phyloP scores from a whole-genome alignment of 2,888 invertebrate species.

The Drosophila falleni region DNA sequence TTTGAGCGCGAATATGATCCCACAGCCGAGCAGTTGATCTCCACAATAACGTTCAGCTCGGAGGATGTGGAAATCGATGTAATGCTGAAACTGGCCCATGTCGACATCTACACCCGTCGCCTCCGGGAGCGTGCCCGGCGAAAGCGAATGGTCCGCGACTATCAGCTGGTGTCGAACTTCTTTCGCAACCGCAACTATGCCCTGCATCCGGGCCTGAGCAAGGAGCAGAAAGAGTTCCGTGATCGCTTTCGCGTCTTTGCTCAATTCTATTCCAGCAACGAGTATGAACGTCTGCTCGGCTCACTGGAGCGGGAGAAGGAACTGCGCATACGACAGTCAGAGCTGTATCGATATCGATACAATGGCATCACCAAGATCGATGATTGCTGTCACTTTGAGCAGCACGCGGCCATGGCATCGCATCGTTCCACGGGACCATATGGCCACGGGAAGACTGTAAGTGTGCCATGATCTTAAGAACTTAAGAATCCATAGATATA shows the following conservation, averaged over 20 bases:
- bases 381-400: conserved; percentile 95
- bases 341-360: conserved; percentile 93
- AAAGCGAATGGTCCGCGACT: conserved; percentile 95
- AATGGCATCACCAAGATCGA: conserved; percentile 93
- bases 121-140: conserved; percentile 94
- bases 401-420: conserved; percentile 89
- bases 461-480: conserved; percentile 48
- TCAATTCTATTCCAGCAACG: conserved; percentile 94
- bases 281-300: conserved; percentile 92
- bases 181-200: conserved; percentile 88
- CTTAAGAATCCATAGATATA: conserved; percentile 13
- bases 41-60: conserved; percentile 92
- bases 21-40: conserved; percentile 95
- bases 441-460: conserved; percentile 85
- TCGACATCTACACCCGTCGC: conserved; percentile 95
- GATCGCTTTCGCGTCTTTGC: conserved; percentile 94
- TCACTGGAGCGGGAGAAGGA: conserved; percentile 94
- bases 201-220: conserved; percentile 83
- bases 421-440: conserved; percentile 86
- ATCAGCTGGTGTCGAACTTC: conserved; percentile 94
- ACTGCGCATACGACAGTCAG: conserved; percentile 92
- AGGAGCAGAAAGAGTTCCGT: conserved; percentile 88
- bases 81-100: conserved; percentile 95
- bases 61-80: conserved; percentile 96
- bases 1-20: conserved; percentile 98